Evolutionary conservation across 2,888 invertebrate species (phyloP).

Genomic region (Lypha dubia): DNA sequence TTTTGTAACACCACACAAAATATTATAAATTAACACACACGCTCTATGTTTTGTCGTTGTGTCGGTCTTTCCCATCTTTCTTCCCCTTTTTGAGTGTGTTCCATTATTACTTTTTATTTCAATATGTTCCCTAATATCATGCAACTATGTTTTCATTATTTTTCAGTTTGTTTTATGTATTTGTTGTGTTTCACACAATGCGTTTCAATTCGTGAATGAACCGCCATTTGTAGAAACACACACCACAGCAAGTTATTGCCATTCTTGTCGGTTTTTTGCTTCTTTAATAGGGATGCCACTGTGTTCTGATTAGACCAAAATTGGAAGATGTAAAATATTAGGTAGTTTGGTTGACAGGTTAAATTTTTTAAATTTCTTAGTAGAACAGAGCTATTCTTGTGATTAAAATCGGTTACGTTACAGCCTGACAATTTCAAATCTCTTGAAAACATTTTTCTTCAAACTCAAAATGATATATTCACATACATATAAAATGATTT

Average conservation of each 20-base stretch:
- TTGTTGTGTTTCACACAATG: constrained; percentile 32
- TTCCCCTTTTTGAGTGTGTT: constrained; percentile 36
- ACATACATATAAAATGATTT: too few species aligned
- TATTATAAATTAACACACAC: constrained; percentile 68
- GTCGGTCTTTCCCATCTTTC: constrained; percentile 68
- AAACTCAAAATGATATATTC: too few species aligned
- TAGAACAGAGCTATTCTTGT: too few species aligned
- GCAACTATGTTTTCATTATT: constrained; percentile 36
- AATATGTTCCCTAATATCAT: constrained; percentile 26
- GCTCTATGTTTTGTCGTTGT: constrained; percentile 68
- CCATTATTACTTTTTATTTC: constrained; percentile 1
- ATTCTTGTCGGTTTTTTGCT: neutral
- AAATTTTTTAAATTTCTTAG: too few species aligned
- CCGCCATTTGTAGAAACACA: constrained; percentile 59
- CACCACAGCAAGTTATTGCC: constrained; percentile 19
- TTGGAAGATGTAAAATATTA: too few species aligned
- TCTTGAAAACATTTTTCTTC: too few species aligned
- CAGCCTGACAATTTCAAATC: too few species aligned
- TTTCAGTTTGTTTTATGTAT: constrained; percentile 30
- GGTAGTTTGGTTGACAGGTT: too few species aligned
- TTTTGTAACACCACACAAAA: constrained; percentile 68
- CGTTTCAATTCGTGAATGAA: constrained; percentile 56
- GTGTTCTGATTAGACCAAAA: too few species aligned
- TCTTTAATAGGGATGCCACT: too few species aligned
- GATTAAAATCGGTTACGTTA: too few species aligned